Evolutionary conservation across 1,140 invertebrate genomes (phyloP).

Genomic region (Trichogramma pretiosum): DNA sequence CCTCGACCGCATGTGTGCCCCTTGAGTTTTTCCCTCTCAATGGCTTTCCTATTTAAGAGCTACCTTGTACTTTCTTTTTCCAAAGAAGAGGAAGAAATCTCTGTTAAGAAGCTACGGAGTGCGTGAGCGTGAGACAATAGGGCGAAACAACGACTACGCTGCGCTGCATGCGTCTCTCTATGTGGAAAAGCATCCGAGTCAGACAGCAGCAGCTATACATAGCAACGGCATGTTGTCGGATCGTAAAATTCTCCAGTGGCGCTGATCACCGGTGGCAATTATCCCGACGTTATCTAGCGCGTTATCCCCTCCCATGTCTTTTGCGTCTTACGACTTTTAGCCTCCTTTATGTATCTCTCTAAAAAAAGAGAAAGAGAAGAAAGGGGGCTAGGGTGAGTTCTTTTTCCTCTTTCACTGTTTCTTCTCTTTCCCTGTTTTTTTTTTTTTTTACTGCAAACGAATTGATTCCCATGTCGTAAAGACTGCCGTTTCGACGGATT

Average conservation of each 20-base stretch:
- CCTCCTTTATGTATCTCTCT: too few relatives aligned
- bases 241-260: conserved; percentile 44
- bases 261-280: conserved; percentile 47
- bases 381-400: too few relatives aligned
- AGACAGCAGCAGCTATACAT: too few relatives aligned
- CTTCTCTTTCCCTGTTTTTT: conserved; percentile 7
- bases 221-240: conserved; percentile 38
- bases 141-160: too few relatives aligned
- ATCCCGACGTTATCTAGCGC: conserved; percentile 43
- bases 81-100: conserved; percentile 12
- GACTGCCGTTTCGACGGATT: conserved; percentile 36
- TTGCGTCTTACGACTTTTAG: conserved; percentile 23
- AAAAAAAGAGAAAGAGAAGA: too few relatives aligned
- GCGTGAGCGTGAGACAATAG: conserved; percentile 20
- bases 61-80: conserved; percentile 16
- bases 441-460: conserved; percentile 44
- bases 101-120: conserved; percentile 17
- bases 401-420: background rate
- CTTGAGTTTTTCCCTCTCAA: conserved; percentile 21
- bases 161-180: too few relatives aligned
- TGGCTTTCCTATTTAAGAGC: too few relatives aligned
- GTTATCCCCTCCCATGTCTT: conserved; percentile 36
- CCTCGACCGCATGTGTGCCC: conserved; percentile 2
- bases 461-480: conserved; percentile 47
- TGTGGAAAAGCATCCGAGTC: too few relatives aligned